Evolutionary conservation across 1,140 invertebrate species (phyloP).

Genomic region (Globodera rostochiensis): DNA sequence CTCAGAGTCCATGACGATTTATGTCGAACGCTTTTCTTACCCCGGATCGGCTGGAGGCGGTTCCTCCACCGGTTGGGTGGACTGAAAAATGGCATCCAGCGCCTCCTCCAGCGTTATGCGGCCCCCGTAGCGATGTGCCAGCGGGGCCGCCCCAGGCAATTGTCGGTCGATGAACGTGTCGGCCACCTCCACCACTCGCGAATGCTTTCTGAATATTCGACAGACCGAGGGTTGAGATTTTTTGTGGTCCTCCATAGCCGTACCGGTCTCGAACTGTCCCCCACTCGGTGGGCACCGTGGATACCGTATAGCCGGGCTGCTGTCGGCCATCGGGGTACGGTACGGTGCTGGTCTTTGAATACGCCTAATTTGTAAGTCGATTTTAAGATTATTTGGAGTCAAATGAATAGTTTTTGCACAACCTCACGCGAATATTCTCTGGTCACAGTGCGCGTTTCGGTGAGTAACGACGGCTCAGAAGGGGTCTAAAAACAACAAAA

Average conservation of each 20-base stretch:
- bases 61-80: slow-evolving; percentile 50
- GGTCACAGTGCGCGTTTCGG: slow-evolving; percentile 30
- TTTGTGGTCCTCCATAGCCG: not conserved
- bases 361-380: slow-evolving; percentile 33
- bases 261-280: slow-evolving; percentile 45
- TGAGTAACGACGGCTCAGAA: slow-evolving; percentile 12
- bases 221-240: slow-evolving; percentile 14
- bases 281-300: slow-evolving; percentile 59
- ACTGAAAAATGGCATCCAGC: slow-evolving; percentile 76
- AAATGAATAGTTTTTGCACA: slow-evolving; percentile 18
- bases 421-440: slow-evolving; percentile 38
- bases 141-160: slow-evolving; percentile 6
- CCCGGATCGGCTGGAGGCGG: slow-evolving; percentile 45
- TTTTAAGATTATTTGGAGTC: slow-evolving; percentile 1
- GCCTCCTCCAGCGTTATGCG: slow-evolving; percentile 88
- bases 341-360: slow-evolving; percentile 46
- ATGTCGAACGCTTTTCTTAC: not conserved
- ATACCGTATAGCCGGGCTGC: slow-evolving; percentile 62
- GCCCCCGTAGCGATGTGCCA: slow-evolving; percentile 56
- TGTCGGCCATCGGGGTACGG: slow-evolving; percentile 11
- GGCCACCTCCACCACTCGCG: slow-evolving; percentile 61
- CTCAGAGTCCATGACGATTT: too few species aligned
- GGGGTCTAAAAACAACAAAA: not conserved
- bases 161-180: slow-evolving; percentile 60
- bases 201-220: slow-evolving; percentile 31